Evolutionary conservation across 2,797 vertebrate genomes (phyloP), one percentile per base, ranked within the genome.

Genomic region (Erpetoichthys calabaricus): DNA sequence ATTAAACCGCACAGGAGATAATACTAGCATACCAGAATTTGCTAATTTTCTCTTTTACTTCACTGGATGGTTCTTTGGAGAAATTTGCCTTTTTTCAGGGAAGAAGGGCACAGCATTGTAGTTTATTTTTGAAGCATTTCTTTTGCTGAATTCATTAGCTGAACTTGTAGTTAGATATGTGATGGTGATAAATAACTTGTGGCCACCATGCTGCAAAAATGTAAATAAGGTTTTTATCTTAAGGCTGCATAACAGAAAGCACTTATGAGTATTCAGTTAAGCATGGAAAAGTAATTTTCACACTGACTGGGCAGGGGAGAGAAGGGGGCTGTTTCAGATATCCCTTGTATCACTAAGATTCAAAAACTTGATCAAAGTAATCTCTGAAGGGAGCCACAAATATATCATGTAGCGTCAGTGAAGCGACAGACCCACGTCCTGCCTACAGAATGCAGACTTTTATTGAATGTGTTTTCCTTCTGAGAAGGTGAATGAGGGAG

Each of bases 211-310:
- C 42, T 60, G 63, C 65, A 67, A 63, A 69, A 72, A 78, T 74
- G 69, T 78, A 75, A 78, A 78, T 73, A 73, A 73, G 73, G 61
- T 59, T 67, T 76, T 74, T 67, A 70, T 72, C 74, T 72, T 59
- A 3, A 7, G 60, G 58, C 59, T 60, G 54, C 56, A 72, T 61
- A 65, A 5, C 45, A 49, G 9, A 58, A 60, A 54, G 59, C 46
- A 46, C 51, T 57, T 64, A 61, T 64, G 65, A 72, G 64, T 53
- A 46, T 70, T 67, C 71, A 68, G 70, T 62, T 52, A 68, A 63
- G 65, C 59, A 44, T 67, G 64, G 65, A 73, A 79, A 80, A 77
- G 69, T 73, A 62, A 78, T 80, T 78, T 77, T 76, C 73, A 71
- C 73, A 45, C 53, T 63, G 65, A 67, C 66, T 63, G 68, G 65